Evolutionary conservation across 1,140 invertebrate species (phyloP).

Genomic region (Drosophila suzukii): DNA sequence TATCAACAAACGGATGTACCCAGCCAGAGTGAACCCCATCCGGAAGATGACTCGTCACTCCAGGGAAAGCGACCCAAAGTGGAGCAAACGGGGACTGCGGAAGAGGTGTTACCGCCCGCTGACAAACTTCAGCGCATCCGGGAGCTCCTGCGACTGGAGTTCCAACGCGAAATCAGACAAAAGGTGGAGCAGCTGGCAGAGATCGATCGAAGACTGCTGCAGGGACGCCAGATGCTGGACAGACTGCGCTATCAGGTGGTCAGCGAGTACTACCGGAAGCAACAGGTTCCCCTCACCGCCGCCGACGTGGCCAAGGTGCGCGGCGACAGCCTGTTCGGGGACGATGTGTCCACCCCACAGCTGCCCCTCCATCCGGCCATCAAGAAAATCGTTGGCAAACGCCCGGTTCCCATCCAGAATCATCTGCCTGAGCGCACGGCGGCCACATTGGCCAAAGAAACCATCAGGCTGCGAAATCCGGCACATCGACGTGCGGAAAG

Average conservation of each 20-base stretch:
- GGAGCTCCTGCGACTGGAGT: slow-evolving; percentile 84
- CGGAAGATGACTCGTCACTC: neutral
- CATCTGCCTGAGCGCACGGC: slow-evolving; percentile 85
- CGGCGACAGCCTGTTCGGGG: slow-evolving; percentile 50
- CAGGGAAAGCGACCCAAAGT: slow-evolving; percentile 30
- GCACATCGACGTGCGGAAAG: slow-evolving; percentile 53
- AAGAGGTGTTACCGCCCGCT: neutral
- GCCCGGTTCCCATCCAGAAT: slow-evolving; percentile 75
- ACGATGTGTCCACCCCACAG: slow-evolving; percentile 83
- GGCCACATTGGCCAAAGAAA: slow-evolving; percentile 84
- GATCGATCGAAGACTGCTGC: slow-evolving; percentile 87
- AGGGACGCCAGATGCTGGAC: slow-evolving; percentile 88
- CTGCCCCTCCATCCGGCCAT: slow-evolving; percentile 90
- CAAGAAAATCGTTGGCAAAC: slow-evolving; percentile 88
- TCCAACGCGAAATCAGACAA: slow-evolving; percentile 85
- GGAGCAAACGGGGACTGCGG: slow-evolving; percentile 9
- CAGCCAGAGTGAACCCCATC: neutral
- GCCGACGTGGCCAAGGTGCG: slow-evolving; percentile 85
- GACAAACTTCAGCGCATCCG: slow-evolving; percentile 36
- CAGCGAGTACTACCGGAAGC: slow-evolving; percentile 88
- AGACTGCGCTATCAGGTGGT: slow-evolving; percentile 89
- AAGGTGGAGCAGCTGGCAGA: slow-evolving; percentile 86
- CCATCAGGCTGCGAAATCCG: slow-evolving; percentile 65
- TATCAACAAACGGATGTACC: slow-evolving; percentile 34
- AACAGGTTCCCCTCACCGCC: slow-evolving; percentile 85